These are phyloP conservation scores for Neoaliturus tenellus DNA, from an alignment of 2,888 invertebrate species.

Conservation along the genomic window DNA sequence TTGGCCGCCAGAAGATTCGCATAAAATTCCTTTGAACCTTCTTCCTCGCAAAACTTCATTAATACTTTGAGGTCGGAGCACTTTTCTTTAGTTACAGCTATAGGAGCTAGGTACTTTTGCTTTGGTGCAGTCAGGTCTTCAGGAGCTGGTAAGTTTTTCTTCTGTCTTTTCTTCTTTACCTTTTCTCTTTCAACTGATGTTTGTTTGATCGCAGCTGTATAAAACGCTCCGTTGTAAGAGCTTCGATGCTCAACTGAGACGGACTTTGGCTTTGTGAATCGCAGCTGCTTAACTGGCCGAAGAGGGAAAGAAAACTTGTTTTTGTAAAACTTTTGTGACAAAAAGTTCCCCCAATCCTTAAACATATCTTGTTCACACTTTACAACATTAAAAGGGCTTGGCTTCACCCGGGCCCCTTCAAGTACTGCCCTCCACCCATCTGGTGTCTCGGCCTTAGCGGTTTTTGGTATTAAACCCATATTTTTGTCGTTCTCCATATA, in stretches of 20 bases:
- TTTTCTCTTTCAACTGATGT: neutral
- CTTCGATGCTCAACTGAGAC: slow-evolving; percentile 14
- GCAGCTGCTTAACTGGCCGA: slow-evolving; percentile 30
- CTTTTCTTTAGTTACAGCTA: neutral
- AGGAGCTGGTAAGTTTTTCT: neutral
- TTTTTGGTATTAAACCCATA: slow-evolving; percentile 24
- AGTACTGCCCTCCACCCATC: slow-evolving; percentile 29
- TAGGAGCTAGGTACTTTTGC: neutral
- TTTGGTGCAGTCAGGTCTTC: neutral
- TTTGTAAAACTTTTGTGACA: neutral
- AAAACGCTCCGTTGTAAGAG: neutral
- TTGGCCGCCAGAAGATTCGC: no score
- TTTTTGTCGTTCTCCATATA: slow-evolving; percentile 52
- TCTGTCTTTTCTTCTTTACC: no score
- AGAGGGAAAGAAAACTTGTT: neutral
- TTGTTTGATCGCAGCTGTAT: neutral
- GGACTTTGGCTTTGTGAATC: neutral
- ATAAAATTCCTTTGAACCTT: neutral
- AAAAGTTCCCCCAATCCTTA: slow-evolving; percentile 28
- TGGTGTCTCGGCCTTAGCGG: slow-evolving; percentile 12
- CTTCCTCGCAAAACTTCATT: slow-evolving; percentile 29
- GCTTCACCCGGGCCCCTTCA: slow-evolving; percentile 15
- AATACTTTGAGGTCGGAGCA: slow-evolving; percentile 3
- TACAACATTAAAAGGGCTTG: slow-evolving; percentile 46
- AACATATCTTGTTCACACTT: slow-evolving; percentile 18